These are phyloP conservation scores for Athrips mouffetella DNA, from an alignment of 2,888 invertebrate genomes.

Conservation along the genomic window DNA sequence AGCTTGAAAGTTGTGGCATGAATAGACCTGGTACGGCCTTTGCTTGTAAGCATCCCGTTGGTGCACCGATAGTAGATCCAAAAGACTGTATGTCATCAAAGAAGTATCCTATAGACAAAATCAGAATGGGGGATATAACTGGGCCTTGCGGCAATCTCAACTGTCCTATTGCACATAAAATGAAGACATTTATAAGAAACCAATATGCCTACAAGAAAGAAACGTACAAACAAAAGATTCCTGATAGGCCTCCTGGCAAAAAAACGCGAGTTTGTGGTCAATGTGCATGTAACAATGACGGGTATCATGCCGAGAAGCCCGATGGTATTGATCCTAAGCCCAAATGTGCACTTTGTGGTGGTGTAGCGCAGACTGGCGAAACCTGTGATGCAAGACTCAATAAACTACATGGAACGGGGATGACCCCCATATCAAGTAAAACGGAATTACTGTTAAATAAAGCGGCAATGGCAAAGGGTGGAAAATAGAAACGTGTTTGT, in stretches of 20 bases:
- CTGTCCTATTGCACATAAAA: constrained; percentile 64
- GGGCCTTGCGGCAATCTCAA: constrained; percentile 69
- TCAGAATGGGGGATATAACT: constrained; percentile 68
- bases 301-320: constrained; percentile 15
- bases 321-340: background rate
- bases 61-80: constrained; percentile 36
- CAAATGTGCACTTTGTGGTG: constrained; percentile 52
- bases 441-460: constrained; percentile 39
- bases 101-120: constrained; percentile 52
- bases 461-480: too few relatives aligned
- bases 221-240: too few relatives aligned
- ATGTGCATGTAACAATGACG: constrained; percentile 63
- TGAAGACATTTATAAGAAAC: constrained; percentile 59
- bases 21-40: constrained; percentile 26
- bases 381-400: constrained; percentile 53
- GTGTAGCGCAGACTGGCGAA: constrained; percentile 40
- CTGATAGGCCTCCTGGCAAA: too few relatives aligned
- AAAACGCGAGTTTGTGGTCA: constrained; percentile 53
- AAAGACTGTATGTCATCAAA: constrained; percentile 28
- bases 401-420: constrained; percentile 25
- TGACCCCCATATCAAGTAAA: constrained; percentile 15
- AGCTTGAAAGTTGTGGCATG: constrained; percentile 54
- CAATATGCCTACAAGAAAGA: constrained; percentile 55
- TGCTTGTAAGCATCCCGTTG: background rate
- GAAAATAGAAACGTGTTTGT: too few relatives aligned